Evolutionary conservation across 2,113 vertebrate species (phyloP), one percentile per base, ranked within the genome.

Genomic region (Pelmatolapia mariae): DNA sequence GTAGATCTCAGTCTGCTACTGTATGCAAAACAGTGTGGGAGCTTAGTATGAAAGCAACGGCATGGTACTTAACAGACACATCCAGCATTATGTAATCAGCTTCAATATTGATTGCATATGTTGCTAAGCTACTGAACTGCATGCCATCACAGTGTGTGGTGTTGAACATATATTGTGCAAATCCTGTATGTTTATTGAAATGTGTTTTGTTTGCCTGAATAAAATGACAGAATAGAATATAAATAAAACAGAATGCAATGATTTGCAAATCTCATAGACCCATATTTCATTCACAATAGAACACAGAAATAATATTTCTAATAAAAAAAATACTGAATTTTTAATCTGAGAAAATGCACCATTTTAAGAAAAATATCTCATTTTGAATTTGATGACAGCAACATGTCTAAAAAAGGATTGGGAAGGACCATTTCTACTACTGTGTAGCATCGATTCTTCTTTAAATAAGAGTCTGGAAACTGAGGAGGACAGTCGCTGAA

Each of bases 181-280:
- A 76, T 29, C 40, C 6, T 0, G 18, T 76, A 4, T 47, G 71
- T 18, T 47, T 29, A 0, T 0, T 29, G 16, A 76, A 76, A 10
- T 47, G 9, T 76, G 16, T 76, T 29, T 29, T 76, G 68, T 76
- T 76, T 47, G 24, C 15, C 0, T 29, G 24, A 26, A 76, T 76
- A 10, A 47, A 73, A 71, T 45, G 22, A 26, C 1, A 45, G 66
- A 43, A 24, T 71, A 45, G 38, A 71, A 73, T 26, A 5, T 1
- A 73, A 45, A 45, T 73, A 47, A 45, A 10, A 73, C 40, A 47
- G 8, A 73, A 47, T 29, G 22, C 66, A 45, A 43, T 26, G 38
- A 26, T 45, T 45, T 73, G 38, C 15, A 73, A 47, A 73, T 73
- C 15, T 73, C 68, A 73, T 73, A 47, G 40, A 73, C 40, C 40